A percentile compares a stretch with the other conserved stretches of the same genome.
Evolutionary conservation across 2,888 invertebrate species (phyloP).

Genomic region (Stenichneumon culpator): DNA sequence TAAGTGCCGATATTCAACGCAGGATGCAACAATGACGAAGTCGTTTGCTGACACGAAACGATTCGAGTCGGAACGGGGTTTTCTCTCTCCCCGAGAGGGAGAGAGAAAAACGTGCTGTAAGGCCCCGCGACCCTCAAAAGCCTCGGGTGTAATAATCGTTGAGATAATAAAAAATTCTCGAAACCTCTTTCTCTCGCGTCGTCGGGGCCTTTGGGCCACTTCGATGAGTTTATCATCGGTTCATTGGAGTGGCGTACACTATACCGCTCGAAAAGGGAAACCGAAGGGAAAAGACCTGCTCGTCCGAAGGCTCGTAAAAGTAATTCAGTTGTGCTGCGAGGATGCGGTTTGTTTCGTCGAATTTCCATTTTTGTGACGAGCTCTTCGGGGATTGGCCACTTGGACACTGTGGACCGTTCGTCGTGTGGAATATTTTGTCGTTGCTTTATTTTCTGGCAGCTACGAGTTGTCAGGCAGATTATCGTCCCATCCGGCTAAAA

Average conservation of each 20-base stretch:
- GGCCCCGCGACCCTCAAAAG: slow-evolving; percentile 20
- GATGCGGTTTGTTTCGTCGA: slow-evolving; percentile 3
- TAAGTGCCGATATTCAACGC: slow-evolving; percentile 39
- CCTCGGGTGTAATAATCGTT: slow-evolving; percentile 34
- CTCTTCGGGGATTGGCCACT: neutral
- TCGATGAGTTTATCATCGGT: slow-evolving; percentile 36
- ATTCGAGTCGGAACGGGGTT: slow-evolving; percentile 17
- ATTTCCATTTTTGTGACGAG: neutral
- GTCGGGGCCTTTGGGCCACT: neutral
- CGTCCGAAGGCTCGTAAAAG: slow-evolving; percentile 37
- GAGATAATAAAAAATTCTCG: slow-evolving; percentile 45
- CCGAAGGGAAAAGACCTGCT: slow-evolving; percentile 10
- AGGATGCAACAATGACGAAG: slow-evolving; percentile 50
- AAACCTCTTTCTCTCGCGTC: slow-evolving; percentile 20
- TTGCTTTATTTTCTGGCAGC: neutral
- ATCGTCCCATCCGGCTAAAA: no score
- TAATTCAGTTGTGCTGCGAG: slow-evolving; percentile 32
- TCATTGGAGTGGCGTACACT: slow-evolving; percentile 19
- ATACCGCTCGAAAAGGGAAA: slow-evolving; percentile 10
- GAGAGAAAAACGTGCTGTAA: slow-evolving; percentile 18
- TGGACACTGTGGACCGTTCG: neutral
- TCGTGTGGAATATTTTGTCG: neutral
- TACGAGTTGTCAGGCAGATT: neutral
- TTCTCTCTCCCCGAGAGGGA: no score
- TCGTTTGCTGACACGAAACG: slow-evolving; percentile 33